A percentile compares a stretch with the other conserved stretches of the same genome.
These are phyloP conservation scores for Drosophila yooni DNA, from an alignment of 2,888 invertebrate species.

Conservation along the genomic window DNA sequence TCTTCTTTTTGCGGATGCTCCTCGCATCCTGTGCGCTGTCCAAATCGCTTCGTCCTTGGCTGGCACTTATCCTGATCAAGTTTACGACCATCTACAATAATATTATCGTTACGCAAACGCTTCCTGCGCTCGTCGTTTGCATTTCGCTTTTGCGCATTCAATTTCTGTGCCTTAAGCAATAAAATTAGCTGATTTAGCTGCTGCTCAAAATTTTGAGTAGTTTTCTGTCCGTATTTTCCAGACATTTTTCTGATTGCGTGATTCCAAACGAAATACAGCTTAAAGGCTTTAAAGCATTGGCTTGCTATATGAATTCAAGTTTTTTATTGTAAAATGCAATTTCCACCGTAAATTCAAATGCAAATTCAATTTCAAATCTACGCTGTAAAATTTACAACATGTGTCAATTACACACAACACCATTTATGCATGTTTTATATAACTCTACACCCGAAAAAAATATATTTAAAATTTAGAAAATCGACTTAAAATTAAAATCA, in stretches of 20 bases:
- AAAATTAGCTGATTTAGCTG: conserved; percentile 8
- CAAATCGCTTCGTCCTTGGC: not conserved
- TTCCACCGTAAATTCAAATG: not conserved
- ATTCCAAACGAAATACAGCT: not conserved
- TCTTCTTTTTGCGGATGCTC: not conserved
- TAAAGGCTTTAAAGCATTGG: not conserved
- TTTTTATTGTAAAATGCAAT: not conserved
- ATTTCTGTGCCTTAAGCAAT: conserved; percentile 2
- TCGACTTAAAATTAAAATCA: not conserved
- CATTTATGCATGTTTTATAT: conserved; percentile 1
- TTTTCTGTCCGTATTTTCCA: not conserved
- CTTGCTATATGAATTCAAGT: not conserved
- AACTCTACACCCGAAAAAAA: not conserved
- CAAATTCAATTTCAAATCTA: conserved; percentile 11
- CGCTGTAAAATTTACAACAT: conserved; percentile 15
- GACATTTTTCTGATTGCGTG: conserved; percentile 17
- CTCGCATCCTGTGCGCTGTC: not conserved
- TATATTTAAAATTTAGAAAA: not conserved
- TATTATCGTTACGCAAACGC: conserved; percentile 7
- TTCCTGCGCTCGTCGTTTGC: not conserved
- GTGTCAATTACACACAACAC: conserved; percentile 44
- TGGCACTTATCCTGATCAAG: conserved; percentile 4
- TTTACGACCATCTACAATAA: conserved; percentile 14
- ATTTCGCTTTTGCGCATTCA: not conserved
- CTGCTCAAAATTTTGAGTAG: not conserved